phyloP scores from a whole-genome alignment of 2,113 vertebrate species.

The Fregetta grallaria region DNA sequence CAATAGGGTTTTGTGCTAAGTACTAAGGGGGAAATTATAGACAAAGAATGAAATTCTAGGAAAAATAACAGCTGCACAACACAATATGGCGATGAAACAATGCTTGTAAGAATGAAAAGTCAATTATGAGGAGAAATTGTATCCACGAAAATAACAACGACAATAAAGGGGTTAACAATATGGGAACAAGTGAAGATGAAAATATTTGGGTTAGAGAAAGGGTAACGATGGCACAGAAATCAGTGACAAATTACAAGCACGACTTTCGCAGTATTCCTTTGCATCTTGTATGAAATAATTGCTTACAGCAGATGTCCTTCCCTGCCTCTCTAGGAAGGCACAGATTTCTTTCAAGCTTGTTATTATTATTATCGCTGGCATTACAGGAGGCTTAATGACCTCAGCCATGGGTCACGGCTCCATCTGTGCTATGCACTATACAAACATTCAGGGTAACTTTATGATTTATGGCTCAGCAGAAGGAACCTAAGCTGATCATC shows the following conservation, averaged over 20 bases:
- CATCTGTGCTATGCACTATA: neutral
- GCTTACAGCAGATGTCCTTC: neutral
- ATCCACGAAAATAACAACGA: neutral
- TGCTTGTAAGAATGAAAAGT: conserved; percentile 6
- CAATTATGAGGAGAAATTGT: neutral
- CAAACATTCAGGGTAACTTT: neutral
- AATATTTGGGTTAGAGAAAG: conserved; percentile 51
- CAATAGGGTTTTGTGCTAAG: neutral
- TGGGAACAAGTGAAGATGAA: neutral
- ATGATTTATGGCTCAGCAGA: neutral
- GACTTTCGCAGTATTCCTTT: neutral
- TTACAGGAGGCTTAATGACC: neutral
- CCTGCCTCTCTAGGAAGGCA: neutral
- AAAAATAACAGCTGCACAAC: neutral
- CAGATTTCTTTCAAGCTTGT: neutral
- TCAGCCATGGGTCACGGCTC: neutral
- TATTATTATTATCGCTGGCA: neutral
- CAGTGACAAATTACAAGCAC: neutral
- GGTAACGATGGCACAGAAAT: neutral
- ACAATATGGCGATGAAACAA: neutral
- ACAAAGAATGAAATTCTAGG: neutral
- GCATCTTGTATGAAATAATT: neutral
- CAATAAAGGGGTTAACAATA: conserved; percentile 3
- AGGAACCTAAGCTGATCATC: neutral
- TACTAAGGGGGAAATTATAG: neutral